Evolutionary conservation across 2,888 invertebrate genomes (phyloP), one percentile per base, ranked within the genome.

Genomic region (Steromphala cineraria): DNA sequence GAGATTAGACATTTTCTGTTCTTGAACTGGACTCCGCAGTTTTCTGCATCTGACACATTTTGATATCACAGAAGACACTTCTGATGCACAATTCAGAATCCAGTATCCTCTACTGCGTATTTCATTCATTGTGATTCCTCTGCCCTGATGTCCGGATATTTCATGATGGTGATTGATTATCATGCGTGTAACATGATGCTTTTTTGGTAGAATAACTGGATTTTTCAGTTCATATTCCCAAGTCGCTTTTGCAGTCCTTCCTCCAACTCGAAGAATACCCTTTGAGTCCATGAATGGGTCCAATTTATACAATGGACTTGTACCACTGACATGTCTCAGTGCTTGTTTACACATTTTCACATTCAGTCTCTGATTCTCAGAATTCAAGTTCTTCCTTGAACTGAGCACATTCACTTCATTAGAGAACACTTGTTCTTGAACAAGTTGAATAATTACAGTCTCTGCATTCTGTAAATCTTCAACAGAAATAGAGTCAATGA

Each of bases 11-110:
- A 81, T 81, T 31, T 81, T 81, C 52, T 81, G 79, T n/a, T 28
- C 24, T 55, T 53, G 46, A 53, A 53, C 53, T n/a, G 28, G 74
- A 4, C 88, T 88, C 13, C 87, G 84, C 10, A 83, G 76, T 24
- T 85, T 84, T 19, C 84, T 80, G 80, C 93, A 93, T 3, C 28
- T 81, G 0, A 90, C 80, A 83, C 93, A 93, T 0, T 85, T 83
- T 5, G 78, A 53, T 2, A 90, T 85, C 0, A 85, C 53, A 10
- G 79, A 80, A n/a, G 40, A n/a, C 0, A 90, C 88, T 13, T 83
- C 83, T 46, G 86, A 53, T 67, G 87, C 83, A 15, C 86, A 89
- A 8, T 86, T 82, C 0, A 91, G 75, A 3, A 92, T 89, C 91
- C 92, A 93, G 77, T 84, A 92, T 15, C 87, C 87, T 76, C 80